Evolutionary conservation across 1,140 invertebrate species (phyloP).

Genomic region (Paralvinella palmiformis): DNA sequence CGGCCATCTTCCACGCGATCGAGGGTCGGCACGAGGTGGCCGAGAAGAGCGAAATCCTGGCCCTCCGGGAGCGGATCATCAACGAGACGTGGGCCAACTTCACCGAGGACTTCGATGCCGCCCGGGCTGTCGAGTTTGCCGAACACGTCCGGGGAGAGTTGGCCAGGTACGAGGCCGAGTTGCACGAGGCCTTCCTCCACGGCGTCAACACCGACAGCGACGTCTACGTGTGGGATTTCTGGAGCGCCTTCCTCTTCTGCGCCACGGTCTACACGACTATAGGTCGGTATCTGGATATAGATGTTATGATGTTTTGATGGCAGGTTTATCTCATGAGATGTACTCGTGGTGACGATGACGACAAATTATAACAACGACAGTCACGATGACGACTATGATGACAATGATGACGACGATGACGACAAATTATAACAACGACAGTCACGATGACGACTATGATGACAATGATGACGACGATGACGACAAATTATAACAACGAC

Average conservation of each 20-base stretch:
- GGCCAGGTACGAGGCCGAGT: constrained; percentile 77
- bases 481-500: too few species aligned
- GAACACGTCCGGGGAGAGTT: constrained; percentile 39
- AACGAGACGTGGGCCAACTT: background rate
- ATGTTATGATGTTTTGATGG: too few species aligned
- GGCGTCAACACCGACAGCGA: constrained; percentile 74
- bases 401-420: too few species aligned
- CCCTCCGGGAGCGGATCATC: background rate
- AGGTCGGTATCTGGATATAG: too few species aligned
- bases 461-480: too few species aligned
- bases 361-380: too few species aligned
- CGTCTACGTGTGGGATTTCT: constrained; percentile 73
- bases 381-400: too few species aligned
- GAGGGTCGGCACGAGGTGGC: background rate
- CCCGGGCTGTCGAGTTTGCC: background rate
- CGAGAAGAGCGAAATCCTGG: constrained; percentile 5
- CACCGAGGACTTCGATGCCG: background rate
- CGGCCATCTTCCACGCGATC: constrained; percentile 8
- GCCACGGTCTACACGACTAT: constrained; percentile 89
- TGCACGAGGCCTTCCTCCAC: constrained; percentile 74
- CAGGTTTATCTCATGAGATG: too few species aligned
- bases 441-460: too few species aligned
- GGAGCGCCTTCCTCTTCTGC: constrained; percentile 87
- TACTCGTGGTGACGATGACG: too few species aligned
- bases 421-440: too few species aligned